Conservation (phyloP, 2,113 vertebrate species). For the Larimichthys crocea region DNA sequence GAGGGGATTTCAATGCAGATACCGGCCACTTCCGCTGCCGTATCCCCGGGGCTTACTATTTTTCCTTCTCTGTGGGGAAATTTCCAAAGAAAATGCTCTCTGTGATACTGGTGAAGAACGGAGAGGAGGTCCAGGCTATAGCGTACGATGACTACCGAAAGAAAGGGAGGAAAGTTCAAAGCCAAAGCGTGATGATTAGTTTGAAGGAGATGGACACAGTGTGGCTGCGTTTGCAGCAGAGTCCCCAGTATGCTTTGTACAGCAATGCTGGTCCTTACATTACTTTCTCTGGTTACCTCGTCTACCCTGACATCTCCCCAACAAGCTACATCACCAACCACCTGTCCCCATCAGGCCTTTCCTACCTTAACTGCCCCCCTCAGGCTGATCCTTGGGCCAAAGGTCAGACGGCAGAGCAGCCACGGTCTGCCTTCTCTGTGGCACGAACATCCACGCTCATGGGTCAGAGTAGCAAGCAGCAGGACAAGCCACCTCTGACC, state of each 20-base stretch:
- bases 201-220: conserved; percentile 83
- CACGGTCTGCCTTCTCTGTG: conserved; percentile 85
- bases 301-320: conserved; percentile 76
- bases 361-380: conserved; percentile 69
- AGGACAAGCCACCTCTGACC: conserved; percentile 75
- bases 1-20: conserved; percentile 83
- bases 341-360: conserved; percentile 59
- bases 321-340: conserved; percentile 76
- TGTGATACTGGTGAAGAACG: conserved; percentile 85
- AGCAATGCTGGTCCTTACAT: conserved; percentile 85
- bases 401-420: conserved; percentile 50
- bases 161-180: conserved; percentile 83
- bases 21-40: conserved; percentile 82
- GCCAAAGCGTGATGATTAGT: conserved; percentile 84
- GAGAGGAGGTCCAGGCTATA: conserved; percentile 85
- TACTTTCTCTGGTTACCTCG: conserved; percentile 85
- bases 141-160: conserved; percentile 83
- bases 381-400: conserved; percentile 38
- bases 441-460: conserved; percentile 80
- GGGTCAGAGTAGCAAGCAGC: conserved; percentile 69
- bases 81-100: conserved; percentile 86
- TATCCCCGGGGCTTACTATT: conserved; percentile 84
- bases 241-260: conserved; percentile 82
- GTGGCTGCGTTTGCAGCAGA: conserved; percentile 81
- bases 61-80: conserved; percentile 85